phyloP scores from a whole-genome alignment of 2,888 invertebrate genomes.

The Xanthia icteritia region DNA sequence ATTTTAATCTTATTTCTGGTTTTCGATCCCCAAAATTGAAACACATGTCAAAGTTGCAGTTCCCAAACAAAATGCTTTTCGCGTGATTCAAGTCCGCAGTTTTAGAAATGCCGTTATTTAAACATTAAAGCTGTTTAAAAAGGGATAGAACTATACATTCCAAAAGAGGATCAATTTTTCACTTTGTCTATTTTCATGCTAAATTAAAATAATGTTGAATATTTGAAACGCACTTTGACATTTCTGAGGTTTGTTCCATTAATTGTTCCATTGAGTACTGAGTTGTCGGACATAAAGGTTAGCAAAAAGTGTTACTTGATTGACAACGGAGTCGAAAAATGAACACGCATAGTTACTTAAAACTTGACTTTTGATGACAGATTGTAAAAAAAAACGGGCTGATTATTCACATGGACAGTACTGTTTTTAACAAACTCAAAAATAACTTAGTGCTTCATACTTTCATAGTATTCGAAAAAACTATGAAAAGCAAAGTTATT shows the following conservation, averaged over 20 bases:
- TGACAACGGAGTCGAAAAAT: background rate
- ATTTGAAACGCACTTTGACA: conserved; percentile 50
- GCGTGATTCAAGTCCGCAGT: conserved; percentile 46
- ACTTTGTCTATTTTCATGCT: conserved; percentile 24
- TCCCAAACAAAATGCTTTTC: conserved; percentile 68
- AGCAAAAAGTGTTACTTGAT: background rate
- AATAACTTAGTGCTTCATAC: no score
- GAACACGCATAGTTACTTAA: background rate
- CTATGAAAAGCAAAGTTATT: no score
- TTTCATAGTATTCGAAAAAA: no score
- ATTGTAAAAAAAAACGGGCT: background rate
- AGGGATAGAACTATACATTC: conserved; percentile 2
- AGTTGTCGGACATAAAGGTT: no score
- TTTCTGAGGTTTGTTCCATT: background rate
- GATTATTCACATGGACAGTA: background rate
- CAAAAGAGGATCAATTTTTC: rapidly evolving
- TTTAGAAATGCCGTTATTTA: conserved; percentile 1
- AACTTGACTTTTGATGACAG: background rate
- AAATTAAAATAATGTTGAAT: background rate
- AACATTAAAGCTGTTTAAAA: conserved; percentile 28
- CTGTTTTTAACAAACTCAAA: no score
- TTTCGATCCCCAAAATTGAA: conserved; percentile 63
- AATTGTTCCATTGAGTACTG: no score
- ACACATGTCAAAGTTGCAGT: conserved; percentile 71
- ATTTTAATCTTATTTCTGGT: conserved; percentile 53